phyloP scores from a whole-genome alignment of 2,797 vertebrate species.

The Notamacropus eugenii region DNA sequence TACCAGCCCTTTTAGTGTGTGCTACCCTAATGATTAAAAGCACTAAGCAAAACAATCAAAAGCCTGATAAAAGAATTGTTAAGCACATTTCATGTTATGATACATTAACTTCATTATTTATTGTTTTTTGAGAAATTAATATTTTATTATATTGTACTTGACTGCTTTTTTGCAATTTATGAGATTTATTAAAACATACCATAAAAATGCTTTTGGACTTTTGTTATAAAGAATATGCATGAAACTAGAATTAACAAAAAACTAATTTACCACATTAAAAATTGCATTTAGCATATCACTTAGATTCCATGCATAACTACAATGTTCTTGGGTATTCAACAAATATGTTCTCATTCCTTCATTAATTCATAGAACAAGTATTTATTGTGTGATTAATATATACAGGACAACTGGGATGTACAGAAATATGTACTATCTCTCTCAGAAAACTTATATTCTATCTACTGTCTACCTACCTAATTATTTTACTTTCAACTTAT shows the following conservation, averaged over 20 bases:
- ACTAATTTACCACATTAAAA: constrained; percentile 36
- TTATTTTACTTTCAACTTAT: background rate
- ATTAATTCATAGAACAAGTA: constrained; percentile 11
- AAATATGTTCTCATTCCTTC: constrained; percentile 13
- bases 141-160: background rate
- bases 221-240: background rate
- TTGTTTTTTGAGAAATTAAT: constrained; percentile 6
- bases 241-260: background rate
- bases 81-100: background rate
- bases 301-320: constrained; percentile 13
- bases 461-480: background rate
- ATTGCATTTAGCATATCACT: constrained; percentile 10
- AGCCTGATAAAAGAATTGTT: background rate
- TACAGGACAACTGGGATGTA: background rate
- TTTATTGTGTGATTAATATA: constrained; percentile 17
- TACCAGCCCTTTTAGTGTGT: background rate
- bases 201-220: constrained; percentile 18
- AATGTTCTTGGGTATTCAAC: background rate
- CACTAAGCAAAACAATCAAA: background rate
- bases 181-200: constrained; percentile 41
- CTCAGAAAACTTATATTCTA: background rate
- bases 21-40: background rate
- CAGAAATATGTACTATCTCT: background rate
- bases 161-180: constrained; percentile 2
- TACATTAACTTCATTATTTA: background rate